Evolutionary conservation across 1,140 invertebrate genomes (phyloP).

Genomic region (Tetramorium alpestre): DNA sequence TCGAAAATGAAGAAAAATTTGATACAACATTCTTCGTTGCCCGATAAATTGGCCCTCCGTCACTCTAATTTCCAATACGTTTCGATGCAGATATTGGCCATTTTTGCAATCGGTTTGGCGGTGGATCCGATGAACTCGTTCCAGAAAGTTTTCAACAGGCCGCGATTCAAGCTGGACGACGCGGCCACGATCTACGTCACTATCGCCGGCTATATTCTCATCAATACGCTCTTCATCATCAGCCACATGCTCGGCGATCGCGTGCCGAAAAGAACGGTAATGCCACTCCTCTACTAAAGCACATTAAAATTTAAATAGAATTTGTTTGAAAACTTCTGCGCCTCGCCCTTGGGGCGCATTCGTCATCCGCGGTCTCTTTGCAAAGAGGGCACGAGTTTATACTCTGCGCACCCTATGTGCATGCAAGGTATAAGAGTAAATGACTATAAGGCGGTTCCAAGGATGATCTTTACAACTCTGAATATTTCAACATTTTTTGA

Average conservation of each 20-base stretch:
- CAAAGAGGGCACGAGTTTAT: not conserved
- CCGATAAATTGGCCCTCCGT: too few species aligned
- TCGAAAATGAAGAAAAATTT: too few species aligned
- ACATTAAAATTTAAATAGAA: not conserved
- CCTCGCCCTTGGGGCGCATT: not conserved
- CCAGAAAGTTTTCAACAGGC: conserved; percentile 77
- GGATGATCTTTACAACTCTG: not conserved
- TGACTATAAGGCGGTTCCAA: conserved; percentile 11
- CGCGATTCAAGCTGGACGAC: conserved; percentile 85
- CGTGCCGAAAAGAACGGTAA: conserved; percentile 88
- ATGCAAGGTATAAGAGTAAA: conserved; percentile 17
- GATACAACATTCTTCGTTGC: too few species aligned
- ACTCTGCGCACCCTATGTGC: not conserved
- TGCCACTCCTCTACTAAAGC: not conserved
- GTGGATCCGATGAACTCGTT: conserved; percentile 86
- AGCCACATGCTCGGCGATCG: conserved; percentile 87
- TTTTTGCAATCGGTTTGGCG: conserved; percentile 86
- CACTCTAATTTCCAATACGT: not conserved
- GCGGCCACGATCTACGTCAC: conserved; percentile 87
- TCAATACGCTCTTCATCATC: conserved; percentile 88
- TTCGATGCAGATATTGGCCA: conserved; percentile 82
- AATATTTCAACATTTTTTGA: not conserved
- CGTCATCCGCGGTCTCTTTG: not conserved
- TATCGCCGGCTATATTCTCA: conserved; percentile 87
- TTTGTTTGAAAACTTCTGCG: not conserved